These are phyloP conservation scores for Lasioglossum lativentre DNA, from an alignment of 2,888 invertebrate species.

Conservation along the genomic window DNA sequence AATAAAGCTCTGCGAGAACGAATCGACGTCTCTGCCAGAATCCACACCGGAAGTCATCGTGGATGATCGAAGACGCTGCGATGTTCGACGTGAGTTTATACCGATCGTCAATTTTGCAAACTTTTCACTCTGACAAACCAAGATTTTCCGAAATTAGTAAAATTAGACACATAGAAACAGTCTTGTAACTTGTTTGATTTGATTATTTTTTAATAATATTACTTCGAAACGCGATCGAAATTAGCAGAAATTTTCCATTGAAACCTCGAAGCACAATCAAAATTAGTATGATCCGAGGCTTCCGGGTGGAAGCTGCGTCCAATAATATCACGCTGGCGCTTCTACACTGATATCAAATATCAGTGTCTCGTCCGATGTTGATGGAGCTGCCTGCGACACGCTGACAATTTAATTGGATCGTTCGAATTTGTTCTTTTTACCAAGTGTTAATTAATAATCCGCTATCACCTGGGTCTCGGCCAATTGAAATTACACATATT, in stretches of 20 bases:
- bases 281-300: not conserved
- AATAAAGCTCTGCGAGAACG: not conserved
- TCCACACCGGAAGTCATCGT: not conserved
- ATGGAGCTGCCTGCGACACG: not conserved
- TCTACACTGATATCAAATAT: constrained; percentile 13
- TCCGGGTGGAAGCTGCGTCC: constrained; percentile 32
- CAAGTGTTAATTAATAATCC: not conserved
- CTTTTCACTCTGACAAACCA: not conserved
- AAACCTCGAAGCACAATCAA: constrained; percentile 9
- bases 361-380: constrained; percentile 12
- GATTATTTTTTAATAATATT: too few relatives aligned
- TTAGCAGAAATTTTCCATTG: not conserved
- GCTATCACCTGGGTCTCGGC: not conserved
- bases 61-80: constrained; percentile 80
- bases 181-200: not conserved
- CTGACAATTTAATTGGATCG: not conserved
- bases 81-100: constrained; percentile 80
- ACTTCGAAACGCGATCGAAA: too few relatives aligned
- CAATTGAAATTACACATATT: not conserved
- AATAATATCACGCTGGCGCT: not conserved
- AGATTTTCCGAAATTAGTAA: not conserved
- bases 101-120: not conserved
- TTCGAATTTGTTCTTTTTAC: not conserved
- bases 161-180: not conserved
- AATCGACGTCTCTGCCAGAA: not conserved